These are phyloP conservation scores for Deroptyus accipitrinus DNA, from an alignment of 2,113 vertebrate genomes.

Conservation along the genomic window DNA sequence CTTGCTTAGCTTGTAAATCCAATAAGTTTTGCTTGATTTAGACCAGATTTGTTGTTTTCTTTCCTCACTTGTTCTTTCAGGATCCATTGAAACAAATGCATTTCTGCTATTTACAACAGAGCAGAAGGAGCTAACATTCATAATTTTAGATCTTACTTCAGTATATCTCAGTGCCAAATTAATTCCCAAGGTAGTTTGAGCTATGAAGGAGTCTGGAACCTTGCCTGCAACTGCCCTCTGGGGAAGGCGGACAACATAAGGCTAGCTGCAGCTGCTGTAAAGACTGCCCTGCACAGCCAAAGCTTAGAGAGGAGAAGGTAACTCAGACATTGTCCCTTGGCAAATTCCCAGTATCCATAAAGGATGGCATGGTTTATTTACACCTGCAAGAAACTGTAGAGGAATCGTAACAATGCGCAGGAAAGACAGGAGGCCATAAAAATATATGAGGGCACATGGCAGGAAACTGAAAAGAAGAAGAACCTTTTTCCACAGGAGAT, in stretches of 20 bases:
- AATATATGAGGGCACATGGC: neutral
- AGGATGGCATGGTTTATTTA: neutral
- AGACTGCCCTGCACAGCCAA: neutral
- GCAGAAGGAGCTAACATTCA: accelerated
- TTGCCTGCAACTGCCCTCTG: neutral
- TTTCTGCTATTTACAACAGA: neutral
- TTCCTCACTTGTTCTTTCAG: neutral
- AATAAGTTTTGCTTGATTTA: neutral
- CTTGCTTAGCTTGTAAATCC: neutral
- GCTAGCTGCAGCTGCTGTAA: neutral
- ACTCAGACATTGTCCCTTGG: neutral
- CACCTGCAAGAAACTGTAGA: neutral
- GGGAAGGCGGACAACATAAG: neutral
- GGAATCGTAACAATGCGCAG: neutral
- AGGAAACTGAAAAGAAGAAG: neutral
- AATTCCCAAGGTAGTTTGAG: neutral
- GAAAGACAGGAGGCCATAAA: neutral
- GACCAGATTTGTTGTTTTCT: neutral
- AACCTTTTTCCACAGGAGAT: neutral
- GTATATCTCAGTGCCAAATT: neutral
- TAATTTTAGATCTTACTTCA: neutral
- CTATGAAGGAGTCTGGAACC: neutral
- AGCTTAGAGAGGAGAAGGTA: neutral
- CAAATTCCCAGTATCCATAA: neutral
- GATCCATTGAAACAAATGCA: accelerated